phyloP scores from a whole-genome alignment of 2,888 invertebrate species.

The Thecocarcelia acutangulata region DNA sequence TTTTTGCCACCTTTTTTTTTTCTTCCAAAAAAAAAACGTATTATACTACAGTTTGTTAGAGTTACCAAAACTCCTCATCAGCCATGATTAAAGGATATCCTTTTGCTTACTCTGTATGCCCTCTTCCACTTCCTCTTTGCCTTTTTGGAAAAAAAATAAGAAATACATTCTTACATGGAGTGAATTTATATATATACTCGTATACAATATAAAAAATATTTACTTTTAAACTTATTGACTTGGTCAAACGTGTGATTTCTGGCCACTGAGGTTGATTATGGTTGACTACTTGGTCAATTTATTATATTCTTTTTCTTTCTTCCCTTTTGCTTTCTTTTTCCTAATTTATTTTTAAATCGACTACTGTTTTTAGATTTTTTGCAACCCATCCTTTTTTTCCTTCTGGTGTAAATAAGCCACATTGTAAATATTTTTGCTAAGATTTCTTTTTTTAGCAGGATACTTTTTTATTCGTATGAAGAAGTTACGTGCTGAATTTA shows the following conservation, averaged over 20 bases:
- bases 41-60: slow-evolving; percentile 46
- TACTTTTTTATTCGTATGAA: too few species aligned
- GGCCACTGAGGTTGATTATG: slow-evolving; percentile 79
- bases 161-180: not conserved
- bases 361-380: slow-evolving; percentile 43
- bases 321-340: slow-evolving; percentile 8
- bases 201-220: slow-evolving; percentile 61
- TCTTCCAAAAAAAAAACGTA: slow-evolving; percentile 19
- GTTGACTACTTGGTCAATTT: slow-evolving; percentile 73
- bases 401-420: slow-evolving; percentile 68
- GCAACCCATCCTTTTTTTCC: slow-evolving; percentile 23
- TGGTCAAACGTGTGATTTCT: slow-evolving; percentile 77
- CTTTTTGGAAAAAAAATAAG: not conserved
- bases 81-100: slow-evolving; percentile 65
- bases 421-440: slow-evolving; percentile 64
- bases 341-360: slow-evolving; percentile 35
- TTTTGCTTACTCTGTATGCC: slow-evolving; percentile 33
- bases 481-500: not conserved
- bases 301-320: slow-evolving; percentile 34
- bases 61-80: slow-evolving; percentile 44
- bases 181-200: too few species aligned
- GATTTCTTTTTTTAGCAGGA: slow-evolving; percentile 6
- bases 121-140: not conserved
- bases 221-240: slow-evolving; percentile 68
- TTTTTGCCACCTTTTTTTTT: slow-evolving; percentile 64